phyloP scores from a whole-genome alignment of 2,888 invertebrate genomes.

The Hyles lineata region DNA sequence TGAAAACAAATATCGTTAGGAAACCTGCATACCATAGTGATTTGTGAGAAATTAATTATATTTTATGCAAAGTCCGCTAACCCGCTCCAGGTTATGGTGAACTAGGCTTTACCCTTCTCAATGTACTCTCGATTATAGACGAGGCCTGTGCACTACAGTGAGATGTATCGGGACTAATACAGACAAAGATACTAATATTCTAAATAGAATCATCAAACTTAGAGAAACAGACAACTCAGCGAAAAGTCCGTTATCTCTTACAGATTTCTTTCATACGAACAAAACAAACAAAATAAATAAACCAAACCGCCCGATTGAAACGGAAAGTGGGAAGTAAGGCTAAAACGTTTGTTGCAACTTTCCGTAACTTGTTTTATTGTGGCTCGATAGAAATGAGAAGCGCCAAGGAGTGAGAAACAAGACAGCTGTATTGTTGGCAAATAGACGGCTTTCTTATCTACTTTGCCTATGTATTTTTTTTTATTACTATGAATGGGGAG shows the following conservation, averaged over 20 bases:
- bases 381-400: not conserved
- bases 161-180: no score
- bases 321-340: not conserved
- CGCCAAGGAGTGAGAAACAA: not conserved
- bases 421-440: not conserved
- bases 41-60: no score
- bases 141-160: no score
- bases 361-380: not conserved
- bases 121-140: no score
- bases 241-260: not conserved
- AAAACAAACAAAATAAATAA: conserved; percentile 4
- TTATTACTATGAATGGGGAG: no score
- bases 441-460: no score
- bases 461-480: no score
- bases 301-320: not conserved
- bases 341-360: not conserved
- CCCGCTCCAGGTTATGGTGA: no score
- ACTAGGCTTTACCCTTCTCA: no score
- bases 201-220: not conserved
- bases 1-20: no score
- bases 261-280: conserved; percentile 2
- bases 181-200: not conserved
- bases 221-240: not conserved
- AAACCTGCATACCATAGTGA: no score
- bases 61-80: no score